Conservation (phyloP, 2,797 vertebrate species). For the Mallotus villosus region DNA sequence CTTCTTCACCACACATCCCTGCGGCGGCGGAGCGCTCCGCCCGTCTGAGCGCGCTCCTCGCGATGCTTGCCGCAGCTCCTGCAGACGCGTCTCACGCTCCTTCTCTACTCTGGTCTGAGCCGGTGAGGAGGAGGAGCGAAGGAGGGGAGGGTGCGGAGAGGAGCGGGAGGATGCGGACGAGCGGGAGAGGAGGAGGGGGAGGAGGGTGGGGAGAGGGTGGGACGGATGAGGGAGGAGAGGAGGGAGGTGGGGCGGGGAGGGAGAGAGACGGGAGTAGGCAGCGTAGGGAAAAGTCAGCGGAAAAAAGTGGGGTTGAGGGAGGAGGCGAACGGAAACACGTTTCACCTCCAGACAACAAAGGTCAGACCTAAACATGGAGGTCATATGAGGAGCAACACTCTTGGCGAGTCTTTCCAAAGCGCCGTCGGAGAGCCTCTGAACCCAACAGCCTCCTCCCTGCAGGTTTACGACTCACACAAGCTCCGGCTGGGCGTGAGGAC, state of each 20-base stretch:
- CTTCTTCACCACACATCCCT: constrained; percentile 83
- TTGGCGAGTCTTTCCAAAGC: constrained; percentile 51
- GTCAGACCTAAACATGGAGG: constrained; percentile 49
- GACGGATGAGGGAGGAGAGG: too few species aligned
- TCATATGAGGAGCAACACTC: constrained; percentile 35
- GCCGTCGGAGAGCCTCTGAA: constrained; percentile 39
- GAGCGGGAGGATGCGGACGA: too few species aligned
- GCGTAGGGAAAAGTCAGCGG: constrained; percentile 33
- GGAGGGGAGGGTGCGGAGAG: too few species aligned
- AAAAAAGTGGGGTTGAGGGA: constrained; percentile 6
- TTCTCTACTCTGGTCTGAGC: constrained; percentile 90
- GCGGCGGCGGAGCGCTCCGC: constrained; percentile 53
- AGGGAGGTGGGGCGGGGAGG: too few species aligned
- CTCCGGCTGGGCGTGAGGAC: constrained; percentile 34
- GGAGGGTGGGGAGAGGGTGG: too few species aligned
- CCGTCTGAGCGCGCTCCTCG: constrained; percentile 65
- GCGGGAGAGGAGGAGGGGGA: constrained; percentile 34
- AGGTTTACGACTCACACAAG: constrained; percentile 33
- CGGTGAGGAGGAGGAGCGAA: background rate
- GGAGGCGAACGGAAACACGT: constrained; percentile 33
- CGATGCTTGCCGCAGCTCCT: constrained; percentile 84
- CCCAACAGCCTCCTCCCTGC: constrained; percentile 40
- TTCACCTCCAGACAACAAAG: constrained; percentile 52
- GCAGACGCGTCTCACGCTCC: constrained; percentile 83
- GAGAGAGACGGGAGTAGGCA: constrained; percentile 20